Percentiles rank a stretch among this genome's conserved stretches.
Conservation (phyloP, 2,797 vertebrate species). For the Pogoniulus pusillus region DNA sequence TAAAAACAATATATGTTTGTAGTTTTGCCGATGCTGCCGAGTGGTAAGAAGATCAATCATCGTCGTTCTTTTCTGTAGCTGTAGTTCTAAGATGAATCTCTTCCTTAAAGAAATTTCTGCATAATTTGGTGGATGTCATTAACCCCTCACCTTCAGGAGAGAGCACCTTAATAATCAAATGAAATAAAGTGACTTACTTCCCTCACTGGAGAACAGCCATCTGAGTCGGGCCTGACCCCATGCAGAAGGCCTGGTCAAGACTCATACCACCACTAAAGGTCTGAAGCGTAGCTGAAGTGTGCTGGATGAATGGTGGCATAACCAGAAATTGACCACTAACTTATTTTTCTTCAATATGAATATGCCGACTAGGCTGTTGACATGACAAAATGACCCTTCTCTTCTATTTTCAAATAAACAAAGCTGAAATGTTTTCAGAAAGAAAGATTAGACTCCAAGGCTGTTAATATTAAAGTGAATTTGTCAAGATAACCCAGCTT, state of each 20-base stretch:
- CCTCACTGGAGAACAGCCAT: not conserved
- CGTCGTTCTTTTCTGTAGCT: conserved; percentile 39
- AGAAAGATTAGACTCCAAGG: not conserved
- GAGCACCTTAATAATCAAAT: not conserved
- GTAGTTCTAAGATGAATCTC: conserved; percentile 40
- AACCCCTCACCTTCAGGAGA: not conserved
- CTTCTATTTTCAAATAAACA: not conserved
- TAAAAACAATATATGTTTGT: conserved; percentile 70
- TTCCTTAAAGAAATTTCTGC: conserved; percentile 54
- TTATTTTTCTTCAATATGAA: not conserved
- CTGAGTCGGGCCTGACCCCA: not conserved
- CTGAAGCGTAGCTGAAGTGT: not conserved
- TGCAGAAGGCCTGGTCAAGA: not conserved
- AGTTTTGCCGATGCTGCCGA: conserved; percentile 53
- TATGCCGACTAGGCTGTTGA: not conserved
- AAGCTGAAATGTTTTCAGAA: not conserved
- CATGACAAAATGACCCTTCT: not conserved
- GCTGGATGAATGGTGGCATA: not conserved
- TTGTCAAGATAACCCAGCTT: not conserved
- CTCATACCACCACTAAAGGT: not conserved
- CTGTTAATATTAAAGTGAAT: not conserved
- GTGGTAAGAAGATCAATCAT: conserved; percentile 74
- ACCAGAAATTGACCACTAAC: not conserved
- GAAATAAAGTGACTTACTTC: not conserved
- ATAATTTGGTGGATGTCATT: conserved; percentile 30